phyloP scores from a whole-genome alignment of 2,797 vertebrate species.

The Sebastolobus alascanus region DNA sequence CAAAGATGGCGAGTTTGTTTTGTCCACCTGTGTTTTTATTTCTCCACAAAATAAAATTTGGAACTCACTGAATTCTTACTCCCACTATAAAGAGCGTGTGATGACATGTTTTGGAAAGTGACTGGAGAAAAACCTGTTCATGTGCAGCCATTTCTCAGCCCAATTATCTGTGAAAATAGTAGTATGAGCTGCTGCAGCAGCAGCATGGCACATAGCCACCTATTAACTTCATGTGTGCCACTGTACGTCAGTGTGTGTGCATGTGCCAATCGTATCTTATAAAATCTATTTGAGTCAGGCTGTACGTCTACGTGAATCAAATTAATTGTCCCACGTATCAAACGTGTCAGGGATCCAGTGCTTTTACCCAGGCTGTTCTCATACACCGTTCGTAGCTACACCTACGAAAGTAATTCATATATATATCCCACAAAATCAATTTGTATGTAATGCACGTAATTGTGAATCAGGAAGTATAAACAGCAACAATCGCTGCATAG shows the following conservation, averaged over 20 bases:
- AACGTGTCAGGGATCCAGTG: neutral
- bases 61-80: constrained; percentile 38
- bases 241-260: neutral
- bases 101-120: constrained; percentile 27
- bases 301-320: neutral
- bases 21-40: constrained; percentile 20
- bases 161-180: constrained; percentile 36
- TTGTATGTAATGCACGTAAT: too few relatives aligned
- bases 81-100: constrained; percentile 15
- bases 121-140: constrained; percentile 18
- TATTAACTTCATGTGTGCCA: constrained; percentile 9
- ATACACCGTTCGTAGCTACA: too few relatives aligned
- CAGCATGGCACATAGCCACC: neutral
- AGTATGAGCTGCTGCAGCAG: constrained; percentile 19
- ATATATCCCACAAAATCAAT: too few relatives aligned
- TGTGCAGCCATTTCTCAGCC: constrained; percentile 31
- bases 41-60: constrained; percentile 28
- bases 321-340: neutral
- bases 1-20: constrained; percentile 7
- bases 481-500: too few relatives aligned
- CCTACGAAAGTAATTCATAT: too few relatives aligned
- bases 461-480: too few relatives aligned
- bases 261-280: neutral
- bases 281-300: neutral
- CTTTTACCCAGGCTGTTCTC: neutral